These are phyloP conservation scores for Nomada ruficornis DNA, from an alignment of 2,888 invertebrate species.

Conservation along the genomic window DNA sequence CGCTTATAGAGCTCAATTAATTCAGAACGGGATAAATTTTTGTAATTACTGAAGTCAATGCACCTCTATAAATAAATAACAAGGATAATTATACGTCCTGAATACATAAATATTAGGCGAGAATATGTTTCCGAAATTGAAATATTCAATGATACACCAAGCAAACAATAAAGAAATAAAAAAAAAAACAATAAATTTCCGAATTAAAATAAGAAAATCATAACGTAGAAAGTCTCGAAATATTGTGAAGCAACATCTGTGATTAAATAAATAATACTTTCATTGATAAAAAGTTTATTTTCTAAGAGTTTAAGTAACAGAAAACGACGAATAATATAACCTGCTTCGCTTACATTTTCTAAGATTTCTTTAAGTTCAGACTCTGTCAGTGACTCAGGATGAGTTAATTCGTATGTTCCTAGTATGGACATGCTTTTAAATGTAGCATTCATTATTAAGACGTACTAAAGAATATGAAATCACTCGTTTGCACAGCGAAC, in stretches of 20 bases:
- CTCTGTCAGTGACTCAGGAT: conserved; percentile 78
- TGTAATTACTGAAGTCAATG: conserved; percentile 72
- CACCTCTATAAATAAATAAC: conserved; percentile 73
- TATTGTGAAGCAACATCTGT: background rate
- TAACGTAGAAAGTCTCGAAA: background rate
- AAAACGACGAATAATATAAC: conserved; percentile 43
- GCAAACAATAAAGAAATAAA: background rate
- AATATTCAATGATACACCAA: too few relatives aligned
- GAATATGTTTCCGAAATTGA: background rate
- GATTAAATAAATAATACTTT: background rate
- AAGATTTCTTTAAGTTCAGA: conserved; percentile 73
- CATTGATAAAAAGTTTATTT: background rate
- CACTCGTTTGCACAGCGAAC: background rate
- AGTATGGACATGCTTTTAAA: conserved; percentile 15
- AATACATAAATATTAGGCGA: background rate
- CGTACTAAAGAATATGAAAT: background rate
- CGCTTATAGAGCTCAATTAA: conserved; percentile 77
- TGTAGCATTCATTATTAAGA: background rate
- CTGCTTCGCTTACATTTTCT: conserved; percentile 72
- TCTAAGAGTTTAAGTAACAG: background rate
- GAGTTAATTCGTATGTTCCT: conserved; percentile 63
- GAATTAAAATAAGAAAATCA: background rate
- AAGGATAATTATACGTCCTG: background rate
- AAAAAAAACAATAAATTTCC: background rate
- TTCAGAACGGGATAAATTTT: conserved; percentile 70